A percentile compares a stretch with the other conserved stretches of the same genome.
Conservation (phyloP, 2,113 vertebrate genomes). For the Noturus placidus region DNA sequence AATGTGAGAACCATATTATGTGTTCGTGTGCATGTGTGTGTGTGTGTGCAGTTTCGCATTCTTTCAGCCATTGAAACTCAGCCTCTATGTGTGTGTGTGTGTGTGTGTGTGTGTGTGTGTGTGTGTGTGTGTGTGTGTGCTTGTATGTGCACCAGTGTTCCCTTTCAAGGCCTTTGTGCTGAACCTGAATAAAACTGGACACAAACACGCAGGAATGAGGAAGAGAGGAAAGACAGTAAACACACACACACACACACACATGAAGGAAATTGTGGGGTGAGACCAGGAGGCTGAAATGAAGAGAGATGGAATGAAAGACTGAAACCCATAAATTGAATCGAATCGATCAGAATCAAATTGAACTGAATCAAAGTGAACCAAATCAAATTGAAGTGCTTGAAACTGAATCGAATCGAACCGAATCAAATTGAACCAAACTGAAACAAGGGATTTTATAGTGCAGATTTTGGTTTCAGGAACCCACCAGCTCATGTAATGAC, state of each 20-base stretch:
- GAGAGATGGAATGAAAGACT: not conserved
- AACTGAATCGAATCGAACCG: not conserved
- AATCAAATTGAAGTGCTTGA: not conserved
- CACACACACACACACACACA: slow-evolving; percentile 29
- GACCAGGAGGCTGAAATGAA: not conserved
- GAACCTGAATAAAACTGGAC: slow-evolving; percentile 55
- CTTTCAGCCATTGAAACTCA: slow-evolving; percentile 44
- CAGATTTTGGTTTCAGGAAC: not conserved
- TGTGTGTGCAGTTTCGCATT: slow-evolving; percentile 40
- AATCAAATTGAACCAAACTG: not conserved
- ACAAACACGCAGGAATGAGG: slow-evolving; percentile 58
- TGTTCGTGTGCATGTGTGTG: slow-evolving; percentile 21
- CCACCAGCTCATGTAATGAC: not conserved
- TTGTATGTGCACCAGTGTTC: slow-evolving; percentile 16
- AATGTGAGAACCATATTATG: slow-evolving; percentile 16
- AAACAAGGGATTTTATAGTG: slow-evolving; percentile 1
- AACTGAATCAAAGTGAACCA: not conserved
- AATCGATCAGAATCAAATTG: not conserved
- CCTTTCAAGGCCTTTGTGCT: slow-evolving; percentile 44
- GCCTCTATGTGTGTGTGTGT: slow-evolving; percentile 15
- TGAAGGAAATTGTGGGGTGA: not conserved
- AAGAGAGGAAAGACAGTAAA: slow-evolving; percentile 50
- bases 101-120: slow-evolving; percentile 27
- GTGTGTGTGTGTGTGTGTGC: slow-evolving; percentile 5
- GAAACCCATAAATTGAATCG: not conserved